Conservation (phyloP, 1,140 invertebrate species). For the Argopecten irradians region DNA sequence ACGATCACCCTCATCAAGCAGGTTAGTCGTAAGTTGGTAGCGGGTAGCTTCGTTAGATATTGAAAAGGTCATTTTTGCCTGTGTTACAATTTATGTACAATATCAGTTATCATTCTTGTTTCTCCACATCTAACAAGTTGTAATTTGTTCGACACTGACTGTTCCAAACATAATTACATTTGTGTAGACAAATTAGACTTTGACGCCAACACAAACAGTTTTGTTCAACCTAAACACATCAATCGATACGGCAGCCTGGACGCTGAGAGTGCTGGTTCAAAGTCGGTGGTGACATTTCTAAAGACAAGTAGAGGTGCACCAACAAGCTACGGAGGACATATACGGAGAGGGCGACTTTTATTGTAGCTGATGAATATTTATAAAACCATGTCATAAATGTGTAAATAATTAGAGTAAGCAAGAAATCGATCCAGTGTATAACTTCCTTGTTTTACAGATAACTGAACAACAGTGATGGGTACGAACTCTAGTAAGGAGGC, state of each 20-base stretch:
- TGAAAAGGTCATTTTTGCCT: too few species aligned
- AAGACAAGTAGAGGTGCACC: not conserved
- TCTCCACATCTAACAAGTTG: not conserved
- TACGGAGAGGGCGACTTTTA: not conserved
- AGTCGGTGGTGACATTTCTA: not conserved
- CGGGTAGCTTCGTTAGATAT: too few species aligned
- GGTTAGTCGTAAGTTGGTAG: too few species aligned
- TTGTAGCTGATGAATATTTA: not conserved
- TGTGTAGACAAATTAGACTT: conserved; percentile 2
- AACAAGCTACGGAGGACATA: not conserved
- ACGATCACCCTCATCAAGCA: too few species aligned
- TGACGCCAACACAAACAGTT: conserved; percentile 8
- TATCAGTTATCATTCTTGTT: not conserved
- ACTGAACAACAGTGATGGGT: not conserved
- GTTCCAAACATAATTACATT: not conserved
- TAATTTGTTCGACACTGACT: not conserved
- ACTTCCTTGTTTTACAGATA: not conserved
- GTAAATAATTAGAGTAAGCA: not conserved
- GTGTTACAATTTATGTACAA: not conserved
- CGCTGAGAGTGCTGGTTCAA: not conserved
- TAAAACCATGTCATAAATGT: not conserved
- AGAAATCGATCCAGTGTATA: not conserved
- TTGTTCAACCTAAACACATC: not conserved
- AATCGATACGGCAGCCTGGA: not conserved
- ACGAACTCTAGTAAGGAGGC: not conserved